Evolutionary conservation across 2,797 vertebrate species (phyloP), one percentile per base, ranked within the genome.

Genomic region (Sebastes taczanowskii): DNA sequence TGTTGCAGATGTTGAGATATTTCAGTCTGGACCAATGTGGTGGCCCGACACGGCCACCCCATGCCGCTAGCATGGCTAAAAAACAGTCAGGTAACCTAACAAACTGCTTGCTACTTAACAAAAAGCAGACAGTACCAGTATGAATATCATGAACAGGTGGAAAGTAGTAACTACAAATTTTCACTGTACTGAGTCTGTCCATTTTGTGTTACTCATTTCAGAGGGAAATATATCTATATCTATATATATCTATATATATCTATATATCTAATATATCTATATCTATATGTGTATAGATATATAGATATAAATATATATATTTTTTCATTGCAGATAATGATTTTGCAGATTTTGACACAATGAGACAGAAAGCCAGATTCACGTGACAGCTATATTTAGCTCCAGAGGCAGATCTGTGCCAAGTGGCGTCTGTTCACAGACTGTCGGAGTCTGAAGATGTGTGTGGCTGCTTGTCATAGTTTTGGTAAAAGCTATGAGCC

Each of bases 311-410:
- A 42, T 42, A 42, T 42, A 42, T 42, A 42, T 42, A 1, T 42
- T 16, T 42, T 42, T 42, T 42, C 38, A 42, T 42, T 16, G 38
- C 38, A 42, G 13, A 16, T 42, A 42, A 42, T 32, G 5, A 49
- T 73, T 52, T 25, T 11, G 46, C 58, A 52, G 14, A 65, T 46
- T 69, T 35, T 38, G 22, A 74, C 42, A 70, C 11, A 76, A 60
- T 58, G 9, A 69, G 18, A 77, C 56, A 83, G 52, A 71, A 22
- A 64, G 27, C 3, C 30, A 69, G 59, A 72, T 78, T 75, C 16
- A 30, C 20, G 23, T 67, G 67, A 67, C 27, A 35, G 78, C 71
- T 90, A 89, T 84, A 72, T 88, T 91, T 90, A 90, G 81, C 81
- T 64, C 64, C 81, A 86, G 75, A 72, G 70, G 62, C 77, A 81